phyloP scores from a whole-genome alignment of 2,113 vertebrate genomes.

The Platycercus adscitus region DNA sequence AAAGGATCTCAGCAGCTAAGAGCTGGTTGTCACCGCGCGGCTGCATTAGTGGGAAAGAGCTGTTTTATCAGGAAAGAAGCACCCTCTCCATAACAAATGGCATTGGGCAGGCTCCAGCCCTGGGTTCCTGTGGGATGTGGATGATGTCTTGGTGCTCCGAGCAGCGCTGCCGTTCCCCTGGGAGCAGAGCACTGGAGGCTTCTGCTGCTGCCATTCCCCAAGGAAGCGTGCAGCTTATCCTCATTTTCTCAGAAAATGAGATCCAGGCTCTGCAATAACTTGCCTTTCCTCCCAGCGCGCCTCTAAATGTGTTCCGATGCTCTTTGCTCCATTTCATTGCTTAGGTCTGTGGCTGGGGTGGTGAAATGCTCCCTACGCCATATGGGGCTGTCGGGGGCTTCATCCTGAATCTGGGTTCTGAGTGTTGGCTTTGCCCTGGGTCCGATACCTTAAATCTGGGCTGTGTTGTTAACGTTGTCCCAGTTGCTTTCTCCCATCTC shows the following conservation, averaged over 20 bases:
- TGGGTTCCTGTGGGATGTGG: neutral
- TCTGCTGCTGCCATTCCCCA: neutral
- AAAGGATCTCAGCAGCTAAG: neutral
- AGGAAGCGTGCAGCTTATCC: neutral
- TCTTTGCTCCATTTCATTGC: neutral
- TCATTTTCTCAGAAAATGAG: neutral
- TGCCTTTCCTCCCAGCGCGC: neutral
- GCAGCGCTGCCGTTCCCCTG: neutral
- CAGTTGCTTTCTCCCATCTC: neutral
- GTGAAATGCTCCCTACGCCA: neutral
- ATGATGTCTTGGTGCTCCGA: accelerated
- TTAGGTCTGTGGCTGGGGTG: neutral
- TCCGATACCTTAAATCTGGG: neutral
- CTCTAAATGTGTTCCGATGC: neutral
- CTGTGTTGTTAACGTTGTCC: neutral
- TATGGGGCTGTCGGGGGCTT: neutral
- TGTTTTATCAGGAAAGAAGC: neutral
- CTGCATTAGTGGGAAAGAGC: neutral
- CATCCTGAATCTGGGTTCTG: neutral
- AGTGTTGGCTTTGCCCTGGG: neutral
- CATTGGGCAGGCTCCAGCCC: neutral
- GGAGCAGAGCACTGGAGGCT: neutral
- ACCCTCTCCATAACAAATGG: neutral
- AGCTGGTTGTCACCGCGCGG: neutral
- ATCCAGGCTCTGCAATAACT: neutral